A percentile compares a stretch with the other conserved stretches of the same genome.
These are phyloP conservation scores for Drosophila fulvimacula DNA, from an alignment of 2,888 invertebrate species.

Conservation along the genomic window DNA sequence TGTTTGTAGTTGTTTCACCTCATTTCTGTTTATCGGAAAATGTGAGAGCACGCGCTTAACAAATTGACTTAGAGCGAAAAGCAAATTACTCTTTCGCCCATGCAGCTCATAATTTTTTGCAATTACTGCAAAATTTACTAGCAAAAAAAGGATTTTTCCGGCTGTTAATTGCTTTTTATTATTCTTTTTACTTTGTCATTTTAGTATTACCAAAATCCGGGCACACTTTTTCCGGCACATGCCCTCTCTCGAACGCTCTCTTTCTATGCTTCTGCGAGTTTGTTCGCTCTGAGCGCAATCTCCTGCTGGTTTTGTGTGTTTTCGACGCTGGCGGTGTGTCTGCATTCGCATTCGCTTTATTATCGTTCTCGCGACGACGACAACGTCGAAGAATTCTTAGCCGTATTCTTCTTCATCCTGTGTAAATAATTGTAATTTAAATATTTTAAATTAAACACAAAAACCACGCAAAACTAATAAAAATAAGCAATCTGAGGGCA, in stretches of 20 bases:
- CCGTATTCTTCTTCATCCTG: conserved; percentile 81
- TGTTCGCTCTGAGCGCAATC: conserved; percentile 60
- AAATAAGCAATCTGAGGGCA: conserved; percentile 50
- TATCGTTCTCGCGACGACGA: conserved; percentile 81
- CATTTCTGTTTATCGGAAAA: conserved; percentile 10
- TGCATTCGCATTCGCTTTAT: conserved; percentile 76
- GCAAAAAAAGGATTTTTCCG: neutral
- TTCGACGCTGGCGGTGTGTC: conserved; percentile 61
- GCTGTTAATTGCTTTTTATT: conserved; percentile 13
- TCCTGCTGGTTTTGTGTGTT: conserved; percentile 66
- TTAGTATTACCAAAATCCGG: conserved; percentile 19
- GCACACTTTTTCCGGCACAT: conserved; percentile 57
- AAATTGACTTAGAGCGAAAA: neutral
- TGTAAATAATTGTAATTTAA: conserved; percentile 83
- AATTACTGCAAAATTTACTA: neutral
- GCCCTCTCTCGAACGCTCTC: conserved; percentile 47
- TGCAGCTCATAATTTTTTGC: neutral
- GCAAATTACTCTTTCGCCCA: neutral
- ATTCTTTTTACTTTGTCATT: conserved; percentile 1
- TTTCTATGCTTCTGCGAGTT: conserved; percentile 8
- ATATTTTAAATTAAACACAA: conserved; percentile 74
- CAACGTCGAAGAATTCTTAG: conserved; percentile 81
- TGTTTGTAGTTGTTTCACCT: conserved; percentile 6
- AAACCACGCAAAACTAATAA: conserved; percentile 64
- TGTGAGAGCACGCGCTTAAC: neutral